phyloP scores from a whole-genome alignment of 2,797 vertebrate genomes.

The Sus cebifrons region DNA sequence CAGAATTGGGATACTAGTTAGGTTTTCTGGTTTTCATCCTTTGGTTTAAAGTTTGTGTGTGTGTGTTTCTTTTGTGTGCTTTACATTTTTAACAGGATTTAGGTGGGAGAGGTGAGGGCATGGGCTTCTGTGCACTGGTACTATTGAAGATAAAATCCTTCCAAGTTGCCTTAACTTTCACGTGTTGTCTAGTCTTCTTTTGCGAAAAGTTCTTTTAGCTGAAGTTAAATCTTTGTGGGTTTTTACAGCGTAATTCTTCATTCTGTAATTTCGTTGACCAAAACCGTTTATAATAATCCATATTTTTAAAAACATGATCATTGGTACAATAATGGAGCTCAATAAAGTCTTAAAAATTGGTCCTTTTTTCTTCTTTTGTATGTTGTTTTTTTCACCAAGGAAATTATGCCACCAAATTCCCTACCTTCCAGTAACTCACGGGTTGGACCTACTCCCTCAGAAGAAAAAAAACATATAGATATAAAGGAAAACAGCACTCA shows the following conservation, averaged over 20 bases:
- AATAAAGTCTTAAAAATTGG: slow-evolving; percentile 67
- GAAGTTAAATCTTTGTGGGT: background rate
- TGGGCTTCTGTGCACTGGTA: background rate
- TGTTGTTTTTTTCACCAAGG: slow-evolving; percentile 77
- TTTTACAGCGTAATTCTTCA: slow-evolving; percentile 55
- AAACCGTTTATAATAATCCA: slow-evolving; percentile 32
- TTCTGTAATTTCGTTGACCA: slow-evolving; percentile 56
- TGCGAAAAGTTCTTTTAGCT: slow-evolving; percentile 58
- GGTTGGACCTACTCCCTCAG: slow-evolving; percentile 74
- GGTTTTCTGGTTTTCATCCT: slow-evolving; percentile 31
- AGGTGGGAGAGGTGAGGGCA: background rate
- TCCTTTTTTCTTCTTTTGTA: slow-evolving; percentile 63
- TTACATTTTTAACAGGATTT: slow-evolving; percentile 52
- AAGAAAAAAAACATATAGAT: slow-evolving; percentile 84
- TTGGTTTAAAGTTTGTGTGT: slow-evolving; percentile 7
- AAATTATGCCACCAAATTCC: slow-evolving; percentile 74
- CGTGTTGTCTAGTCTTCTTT: background rate
- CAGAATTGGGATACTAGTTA: background rate
- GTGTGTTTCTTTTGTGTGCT: slow-evolving; percentile 30
- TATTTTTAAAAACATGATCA: slow-evolving; percentile 37
- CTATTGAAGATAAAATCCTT: background rate
- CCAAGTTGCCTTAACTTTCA: slow-evolving; percentile 21
- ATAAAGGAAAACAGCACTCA: slow-evolving; percentile 77
- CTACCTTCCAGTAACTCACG: slow-evolving; percentile 78
- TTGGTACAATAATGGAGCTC: slow-evolving; percentile 8